Conservation (phyloP, 2,113 vertebrate species). For the Tringa solitaria region DNA sequence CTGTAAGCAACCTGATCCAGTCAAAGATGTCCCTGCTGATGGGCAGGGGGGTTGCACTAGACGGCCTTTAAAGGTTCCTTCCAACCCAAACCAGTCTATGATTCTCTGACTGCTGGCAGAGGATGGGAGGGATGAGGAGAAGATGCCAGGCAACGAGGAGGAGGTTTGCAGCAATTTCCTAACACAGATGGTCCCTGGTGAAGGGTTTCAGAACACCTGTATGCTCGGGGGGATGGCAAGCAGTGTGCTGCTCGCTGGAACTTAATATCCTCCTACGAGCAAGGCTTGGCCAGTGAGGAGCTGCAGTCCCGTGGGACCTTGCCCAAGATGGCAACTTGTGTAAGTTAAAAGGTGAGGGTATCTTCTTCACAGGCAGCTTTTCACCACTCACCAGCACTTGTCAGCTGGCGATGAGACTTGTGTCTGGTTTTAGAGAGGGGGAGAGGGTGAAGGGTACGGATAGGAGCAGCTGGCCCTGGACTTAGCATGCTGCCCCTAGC, state of each 20-base stretch:
- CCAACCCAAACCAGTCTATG: background rate
- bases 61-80: background rate
- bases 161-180: background rate
- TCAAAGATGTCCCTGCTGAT: background rate
- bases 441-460: background rate
- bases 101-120: background rate
- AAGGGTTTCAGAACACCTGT: background rate
- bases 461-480: background rate
- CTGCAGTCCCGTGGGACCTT: background rate
- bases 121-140: background rate
- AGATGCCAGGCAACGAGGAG: background rate
- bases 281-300: background rate
- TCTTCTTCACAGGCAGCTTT: background rate
- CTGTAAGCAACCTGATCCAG: background rate
- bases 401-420: background rate
- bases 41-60: background rate
- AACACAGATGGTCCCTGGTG: background rate
- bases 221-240: background rate
- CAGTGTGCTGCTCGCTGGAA: background rate
- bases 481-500: background rate
- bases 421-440: background rate
- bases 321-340: background rate
- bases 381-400: background rate
- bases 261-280: background rate
- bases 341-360: background rate